Evolutionary conservation across 1,140 invertebrate genomes (phyloP).

Genomic region (Zaprionus kolodkinae): DNA sequence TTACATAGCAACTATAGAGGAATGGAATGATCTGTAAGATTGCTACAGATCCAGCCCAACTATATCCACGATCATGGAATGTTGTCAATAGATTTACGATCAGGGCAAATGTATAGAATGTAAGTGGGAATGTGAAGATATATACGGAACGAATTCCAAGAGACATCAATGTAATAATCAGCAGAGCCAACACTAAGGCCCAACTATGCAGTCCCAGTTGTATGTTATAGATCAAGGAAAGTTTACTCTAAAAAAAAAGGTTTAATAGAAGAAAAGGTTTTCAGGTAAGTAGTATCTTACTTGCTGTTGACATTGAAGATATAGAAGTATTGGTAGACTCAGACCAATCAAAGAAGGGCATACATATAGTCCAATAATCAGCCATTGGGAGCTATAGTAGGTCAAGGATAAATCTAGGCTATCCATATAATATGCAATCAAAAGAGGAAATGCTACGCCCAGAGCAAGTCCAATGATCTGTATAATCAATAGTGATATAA

Average conservation of each 20-base stretch:
- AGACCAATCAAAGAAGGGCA: conserved; percentile 85
- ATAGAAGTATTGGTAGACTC: conserved; percentile 36
- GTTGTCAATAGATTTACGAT: conserved; percentile 51
- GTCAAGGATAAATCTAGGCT: conserved; percentile 85
- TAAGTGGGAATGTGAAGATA: conserved; percentile 46
- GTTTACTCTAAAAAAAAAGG: conserved; percentile 31
- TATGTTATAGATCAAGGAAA: conserved; percentile 29
- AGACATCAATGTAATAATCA: conserved; percentile 24
- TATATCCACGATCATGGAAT: conserved; percentile 83
- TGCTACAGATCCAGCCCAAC: conserved; percentile 86
- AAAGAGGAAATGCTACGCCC: conserved; percentile 85
- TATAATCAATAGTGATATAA: conserved; percentile 53
- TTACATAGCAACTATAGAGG: conserved; percentile 86
- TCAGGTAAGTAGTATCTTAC: neutral
- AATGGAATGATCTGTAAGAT: conserved; percentile 68
- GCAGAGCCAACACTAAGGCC: conserved; percentile 31
- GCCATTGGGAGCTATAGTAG: conserved; percentile 88
- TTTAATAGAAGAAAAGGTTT: neutral
- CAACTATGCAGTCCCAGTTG: conserved; percentile 55
- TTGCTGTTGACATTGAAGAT: neutral
- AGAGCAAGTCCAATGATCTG: conserved; percentile 86
- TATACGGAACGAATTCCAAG: conserved; percentile 53
- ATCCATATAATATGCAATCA: conserved; percentile 84
- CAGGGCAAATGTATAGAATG: conserved; percentile 47
- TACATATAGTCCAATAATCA: conserved; percentile 86